Conservation (phyloP, 1,140 invertebrate species). For the Onthophagus taurus region DNA sequence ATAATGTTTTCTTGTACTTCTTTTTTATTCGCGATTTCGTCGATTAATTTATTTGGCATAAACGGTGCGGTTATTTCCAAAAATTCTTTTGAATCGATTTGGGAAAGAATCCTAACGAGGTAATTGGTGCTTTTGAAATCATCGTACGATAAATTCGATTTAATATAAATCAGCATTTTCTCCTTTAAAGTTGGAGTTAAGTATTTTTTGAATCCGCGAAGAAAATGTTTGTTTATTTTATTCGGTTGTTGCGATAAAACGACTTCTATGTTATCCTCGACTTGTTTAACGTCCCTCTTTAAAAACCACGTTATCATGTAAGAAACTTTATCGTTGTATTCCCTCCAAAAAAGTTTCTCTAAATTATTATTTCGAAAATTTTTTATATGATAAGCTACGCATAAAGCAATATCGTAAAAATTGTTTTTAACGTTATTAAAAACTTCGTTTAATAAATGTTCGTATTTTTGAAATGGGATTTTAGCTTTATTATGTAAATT, state of each 20-base stretch:
- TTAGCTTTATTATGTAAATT: too few relatives aligned
- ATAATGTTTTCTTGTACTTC: not conserved
- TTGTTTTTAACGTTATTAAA: too few relatives aligned
- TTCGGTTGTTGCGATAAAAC: not conserved
- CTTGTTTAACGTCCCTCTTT: too few relatives aligned
- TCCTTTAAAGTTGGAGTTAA: not conserved
- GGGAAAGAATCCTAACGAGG: not conserved
- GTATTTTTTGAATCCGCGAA: too few relatives aligned
- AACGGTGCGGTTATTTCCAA: not conserved
- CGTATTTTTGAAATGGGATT: too few relatives aligned
- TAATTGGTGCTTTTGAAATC: not conserved
- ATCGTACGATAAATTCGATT: not conserved
- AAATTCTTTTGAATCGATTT: not conserved
- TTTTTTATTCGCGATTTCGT: not conserved
- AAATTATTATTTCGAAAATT: too few relatives aligned
- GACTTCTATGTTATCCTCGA: not conserved
- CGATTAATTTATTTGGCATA: not conserved
- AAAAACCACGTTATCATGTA: too few relatives aligned
- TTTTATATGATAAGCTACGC: too few relatives aligned
- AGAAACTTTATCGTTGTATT: too few relatives aligned
- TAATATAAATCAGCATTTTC: not conserved
- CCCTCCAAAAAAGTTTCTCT: too few relatives aligned
- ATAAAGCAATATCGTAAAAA: too few relatives aligned
- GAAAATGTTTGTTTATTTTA: not conserved
- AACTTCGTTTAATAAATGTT: too few relatives aligned